Evolutionary conservation across 2,888 invertebrate species (phyloP).

Genomic region (Torymus auratus): DNA sequence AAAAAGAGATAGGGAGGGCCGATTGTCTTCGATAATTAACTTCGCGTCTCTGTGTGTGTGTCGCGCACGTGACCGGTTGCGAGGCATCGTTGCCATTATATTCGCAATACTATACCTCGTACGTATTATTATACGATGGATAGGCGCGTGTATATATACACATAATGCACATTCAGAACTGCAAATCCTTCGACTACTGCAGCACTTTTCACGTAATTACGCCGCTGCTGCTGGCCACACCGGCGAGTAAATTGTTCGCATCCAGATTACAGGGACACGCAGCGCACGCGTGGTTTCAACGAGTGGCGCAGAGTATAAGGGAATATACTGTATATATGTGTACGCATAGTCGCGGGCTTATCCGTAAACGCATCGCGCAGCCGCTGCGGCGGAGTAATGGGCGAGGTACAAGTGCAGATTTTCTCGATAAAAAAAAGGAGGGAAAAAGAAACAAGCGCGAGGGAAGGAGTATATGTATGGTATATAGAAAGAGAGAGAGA

Average conservation of each 20-base stretch:
- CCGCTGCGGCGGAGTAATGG: slow-evolving; percentile 52
- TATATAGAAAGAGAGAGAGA: slow-evolving; percentile 7
- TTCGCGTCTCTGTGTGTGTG: background rate
- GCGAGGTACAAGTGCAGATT: slow-evolving; percentile 62
- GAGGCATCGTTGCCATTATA: slow-evolving; percentile 19
- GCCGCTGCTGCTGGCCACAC: slow-evolving; percentile 5
- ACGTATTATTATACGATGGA: background rate
- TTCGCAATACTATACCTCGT: background rate
- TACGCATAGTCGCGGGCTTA: slow-evolving; percentile 29
- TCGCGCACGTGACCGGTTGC: slow-evolving; percentile 26
- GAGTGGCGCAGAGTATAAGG: slow-evolving; percentile 36
- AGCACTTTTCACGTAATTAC: slow-evolving; percentile 65
- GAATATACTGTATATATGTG: too few relatives aligned
- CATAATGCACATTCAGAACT: slow-evolving; percentile 34
- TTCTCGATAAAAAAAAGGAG: slow-evolving; percentile 61
- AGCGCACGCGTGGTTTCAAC: slow-evolving; percentile 30
- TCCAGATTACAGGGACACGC: slow-evolving; percentile 63
- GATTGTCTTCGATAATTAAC: slow-evolving; percentile 48
- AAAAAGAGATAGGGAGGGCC: slow-evolving; percentile 14
- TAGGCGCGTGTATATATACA: slow-evolving; percentile 41
- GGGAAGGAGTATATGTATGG: background rate
- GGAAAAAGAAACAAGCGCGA: background rate
- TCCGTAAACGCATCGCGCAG: slow-evolving; percentile 59
- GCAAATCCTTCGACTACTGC: slow-evolving; percentile 62
- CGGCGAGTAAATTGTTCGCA: slow-evolving; percentile 62